Evolutionary conservation across 2,797 vertebrate species (phyloP).

Genomic region (Enteromius radiatus): DNA sequence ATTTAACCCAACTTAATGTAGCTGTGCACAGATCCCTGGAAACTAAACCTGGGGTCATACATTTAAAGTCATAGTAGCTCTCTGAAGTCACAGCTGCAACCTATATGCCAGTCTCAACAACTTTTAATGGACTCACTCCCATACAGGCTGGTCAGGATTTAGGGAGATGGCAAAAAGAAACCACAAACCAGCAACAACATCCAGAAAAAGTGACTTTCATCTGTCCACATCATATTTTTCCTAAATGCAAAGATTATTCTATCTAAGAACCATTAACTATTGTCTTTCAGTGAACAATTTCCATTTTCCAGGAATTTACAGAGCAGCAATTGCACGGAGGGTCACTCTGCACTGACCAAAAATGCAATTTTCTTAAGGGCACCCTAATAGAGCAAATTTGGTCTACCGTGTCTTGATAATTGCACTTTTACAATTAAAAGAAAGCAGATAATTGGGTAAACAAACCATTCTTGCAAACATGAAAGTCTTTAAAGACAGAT

Average conservation of each 20-base stretch:
- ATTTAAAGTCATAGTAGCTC: not conserved
- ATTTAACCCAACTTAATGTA: not conserved
- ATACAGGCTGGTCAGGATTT: not conserved
- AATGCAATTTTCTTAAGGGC: too few relatives aligned
- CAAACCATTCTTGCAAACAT: too few relatives aligned
- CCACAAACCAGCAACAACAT: not conserved
- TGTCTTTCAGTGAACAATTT: not conserved
- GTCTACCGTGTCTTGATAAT: not conserved
- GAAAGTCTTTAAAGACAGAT: too few relatives aligned
- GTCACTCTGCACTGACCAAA: not conserved
- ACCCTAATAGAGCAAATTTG: not conserved
- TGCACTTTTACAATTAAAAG: not conserved
- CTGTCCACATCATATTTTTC: not conserved
- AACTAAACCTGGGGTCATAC: not conserved
- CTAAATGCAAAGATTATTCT: not conserved
- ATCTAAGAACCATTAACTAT: not conserved
- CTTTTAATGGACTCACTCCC: not conserved
- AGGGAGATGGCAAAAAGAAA: not conserved
- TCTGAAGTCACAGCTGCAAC: not conserved
- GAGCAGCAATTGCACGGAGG: not conserved
- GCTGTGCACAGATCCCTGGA: not conserved
- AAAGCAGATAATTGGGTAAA: too few relatives aligned
- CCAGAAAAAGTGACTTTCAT: not conserved
- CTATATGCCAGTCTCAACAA: not conserved
- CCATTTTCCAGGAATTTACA: not conserved